phyloP scores from a whole-genome alignment of 2,113 vertebrate genomes.

The Origma solitaria region DNA sequence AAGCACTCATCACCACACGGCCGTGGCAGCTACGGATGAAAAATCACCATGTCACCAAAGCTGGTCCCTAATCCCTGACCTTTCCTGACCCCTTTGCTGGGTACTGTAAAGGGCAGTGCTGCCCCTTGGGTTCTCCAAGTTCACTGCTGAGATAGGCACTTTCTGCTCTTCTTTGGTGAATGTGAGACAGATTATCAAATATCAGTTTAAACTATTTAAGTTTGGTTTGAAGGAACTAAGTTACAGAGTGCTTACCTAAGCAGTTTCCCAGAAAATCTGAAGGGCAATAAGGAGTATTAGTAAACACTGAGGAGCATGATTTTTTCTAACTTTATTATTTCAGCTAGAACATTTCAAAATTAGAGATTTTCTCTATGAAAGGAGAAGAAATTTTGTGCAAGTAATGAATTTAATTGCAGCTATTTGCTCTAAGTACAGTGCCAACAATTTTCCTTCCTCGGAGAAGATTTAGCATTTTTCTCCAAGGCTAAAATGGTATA shows the following conservation, averaged over 20 bases:
- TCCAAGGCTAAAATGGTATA: not conserved
- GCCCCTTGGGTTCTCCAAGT: not conserved
- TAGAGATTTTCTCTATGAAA: not conserved
- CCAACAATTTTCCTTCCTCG: not conserved
- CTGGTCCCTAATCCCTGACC: not conserved
- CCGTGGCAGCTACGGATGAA: not conserved
- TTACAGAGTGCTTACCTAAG: not conserved
- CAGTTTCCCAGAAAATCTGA: not conserved
- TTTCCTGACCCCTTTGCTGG: not conserved
- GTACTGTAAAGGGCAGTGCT: not conserved
- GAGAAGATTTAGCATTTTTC: not conserved
- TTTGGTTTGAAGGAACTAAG: not conserved
- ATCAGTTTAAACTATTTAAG: not conserved
- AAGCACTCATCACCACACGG: rapidly evolving
- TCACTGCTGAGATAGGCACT: not conserved
- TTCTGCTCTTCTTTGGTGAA: not conserved
- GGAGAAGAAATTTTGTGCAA: not conserved
- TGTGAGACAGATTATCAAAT: not conserved
- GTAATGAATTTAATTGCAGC: slow-evolving; percentile 2
- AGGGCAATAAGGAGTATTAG: not conserved
- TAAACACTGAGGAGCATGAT: not conserved
- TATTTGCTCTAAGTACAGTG: not conserved
- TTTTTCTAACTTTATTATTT: not conserved
- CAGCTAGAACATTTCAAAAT: not conserved
- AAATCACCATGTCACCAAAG: not conserved